Evolutionary conservation across 2,888 invertebrate species (phyloP).

Genomic region (Epinotia demarniana): DNA sequence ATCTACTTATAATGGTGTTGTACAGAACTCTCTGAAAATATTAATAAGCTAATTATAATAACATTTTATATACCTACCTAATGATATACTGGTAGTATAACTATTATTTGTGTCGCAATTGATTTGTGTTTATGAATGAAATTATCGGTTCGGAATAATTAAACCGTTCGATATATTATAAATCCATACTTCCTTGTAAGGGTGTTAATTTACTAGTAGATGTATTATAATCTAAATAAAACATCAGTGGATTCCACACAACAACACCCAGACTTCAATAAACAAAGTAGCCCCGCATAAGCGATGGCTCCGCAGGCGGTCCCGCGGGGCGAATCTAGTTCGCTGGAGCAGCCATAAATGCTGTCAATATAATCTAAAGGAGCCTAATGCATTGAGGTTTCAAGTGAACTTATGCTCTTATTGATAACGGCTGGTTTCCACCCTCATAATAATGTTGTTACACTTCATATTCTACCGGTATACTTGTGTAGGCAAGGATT

Average conservation of each 20-base stretch:
- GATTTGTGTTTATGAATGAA: too few relatives aligned
- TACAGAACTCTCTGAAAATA: background rate
- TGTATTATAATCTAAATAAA: background rate
- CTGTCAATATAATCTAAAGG: background rate
- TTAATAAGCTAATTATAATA: too few relatives aligned
- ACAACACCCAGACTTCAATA: slow-evolving; percentile 18
- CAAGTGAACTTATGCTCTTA: slow-evolving; percentile 5
- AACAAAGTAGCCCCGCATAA: slow-evolving; percentile 29
- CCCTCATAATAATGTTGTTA: slow-evolving; percentile 39
- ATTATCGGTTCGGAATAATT: background rate
- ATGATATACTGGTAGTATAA: too few relatives aligned
- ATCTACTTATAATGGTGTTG: background rate
- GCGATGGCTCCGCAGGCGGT: slow-evolving; percentile 30
- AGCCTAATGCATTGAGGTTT: background rate
- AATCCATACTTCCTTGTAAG: background rate
- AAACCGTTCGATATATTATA: background rate
- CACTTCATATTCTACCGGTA: slow-evolving; percentile 37
- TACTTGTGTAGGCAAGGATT: slow-evolving; percentile 28
- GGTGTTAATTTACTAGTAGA: too few relatives aligned
- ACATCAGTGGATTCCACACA: too few relatives aligned
- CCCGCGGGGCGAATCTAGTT: slow-evolving; percentile 34
- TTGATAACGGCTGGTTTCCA: slow-evolving; percentile 1
- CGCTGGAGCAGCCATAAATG: slow-evolving; percentile 27
- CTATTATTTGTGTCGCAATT: too few relatives aligned
- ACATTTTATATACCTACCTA: too few relatives aligned